These are phyloP conservation scores for Stenchaetothrips biformis DNA, from an alignment of 2,888 invertebrate genomes.

Conservation along the genomic window DNA sequence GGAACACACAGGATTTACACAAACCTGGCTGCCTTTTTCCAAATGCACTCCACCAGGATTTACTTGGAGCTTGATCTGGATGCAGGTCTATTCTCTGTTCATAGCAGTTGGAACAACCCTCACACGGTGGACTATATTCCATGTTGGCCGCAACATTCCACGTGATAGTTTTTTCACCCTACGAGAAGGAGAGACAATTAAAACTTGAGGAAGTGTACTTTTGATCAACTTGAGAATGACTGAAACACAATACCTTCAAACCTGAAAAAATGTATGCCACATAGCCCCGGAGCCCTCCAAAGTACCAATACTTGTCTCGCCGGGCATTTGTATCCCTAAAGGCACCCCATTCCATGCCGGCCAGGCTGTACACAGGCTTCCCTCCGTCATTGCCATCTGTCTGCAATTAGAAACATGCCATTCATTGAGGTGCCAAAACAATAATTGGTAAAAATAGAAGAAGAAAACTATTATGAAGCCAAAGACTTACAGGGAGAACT, in stretches of 20 bases:
- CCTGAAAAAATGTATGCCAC: conserved; percentile 72
- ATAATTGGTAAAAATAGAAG: neutral
- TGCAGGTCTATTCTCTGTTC: conserved; percentile 43
- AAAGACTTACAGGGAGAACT: conserved; percentile 47
- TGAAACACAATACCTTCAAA: conserved; percentile 26
- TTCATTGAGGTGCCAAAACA: conserved; percentile 21
- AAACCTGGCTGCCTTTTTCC: conserved; percentile 28
- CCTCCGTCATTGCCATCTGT: conserved; percentile 2
- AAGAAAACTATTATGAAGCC: neutral
- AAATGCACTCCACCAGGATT: conserved; percentile 51
- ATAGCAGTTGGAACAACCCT: conserved; percentile 73
- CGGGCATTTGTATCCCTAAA: conserved; percentile 70
- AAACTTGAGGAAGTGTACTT: conserved; percentile 39
- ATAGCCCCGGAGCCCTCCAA: conserved; percentile 70
- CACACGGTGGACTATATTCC: conserved; percentile 73
- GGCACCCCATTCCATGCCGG: conserved; percentile 78
- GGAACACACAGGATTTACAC: conserved; percentile 26
- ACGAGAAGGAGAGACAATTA: neutral
- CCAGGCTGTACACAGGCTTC: conserved; percentile 74
- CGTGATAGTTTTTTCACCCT: conserved; percentile 45
- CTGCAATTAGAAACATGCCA: neutral
- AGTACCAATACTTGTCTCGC: conserved; percentile 84
- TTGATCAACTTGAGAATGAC: conserved; percentile 44
- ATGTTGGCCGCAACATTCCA: conserved; percentile 68
- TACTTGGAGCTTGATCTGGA: conserved; percentile 36